Base-by-base conservation (phyloP, 1,140 invertebrate species). In the Hesperophylax magnus region DNA sequence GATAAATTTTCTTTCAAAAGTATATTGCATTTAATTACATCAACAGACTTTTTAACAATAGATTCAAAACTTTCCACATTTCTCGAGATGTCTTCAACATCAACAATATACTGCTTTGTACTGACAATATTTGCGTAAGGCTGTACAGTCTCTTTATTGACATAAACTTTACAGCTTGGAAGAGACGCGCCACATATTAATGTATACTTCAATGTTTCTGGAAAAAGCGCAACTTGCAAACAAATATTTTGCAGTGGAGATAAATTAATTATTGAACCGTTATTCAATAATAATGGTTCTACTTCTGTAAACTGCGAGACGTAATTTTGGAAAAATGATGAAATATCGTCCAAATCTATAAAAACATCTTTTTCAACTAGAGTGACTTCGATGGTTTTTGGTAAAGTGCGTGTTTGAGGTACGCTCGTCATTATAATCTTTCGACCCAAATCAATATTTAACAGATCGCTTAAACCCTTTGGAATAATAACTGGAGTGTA, bases 281-380 rank as follows among this genome's bases (percentile, higher is more conserved):
- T 90, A 87, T 94, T 94, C 1, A 95, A 84, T 72, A 94, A 86
- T 79, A 92, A 85, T 81, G 90, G 89, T 20, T 84, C 60, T 65
- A 77, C 77, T 58, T 56, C 53, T 24, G 74, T 54, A 65, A 58
- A 80, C 24, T 81, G 75, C 1, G 71, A 53, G 39, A 94, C 87
- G 85, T 91, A 94, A 84, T 90, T 87, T 83, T 92, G 90, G 85
- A 95, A 92, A 85, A 86, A 87, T 82, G 93, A 88, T 81, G 89
- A 86, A 15, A 92, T 87, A 72, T 93, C 88, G 22, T 87, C 87
- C 81, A 91, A 88, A 11, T 84, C 86, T 56, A 86, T 14, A 4
- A 74, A 60, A 69, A 20, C 34, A 22, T 78, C 81, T 54, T 17
- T 60, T 18, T 69, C 20, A 11, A 84, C 78, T 17, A 92, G 90